A percentile compares a stretch with the other conserved stretches of the same genome.
Conservation (phyloP, 2,113 vertebrate species). For the Hylia prasina region DNA sequence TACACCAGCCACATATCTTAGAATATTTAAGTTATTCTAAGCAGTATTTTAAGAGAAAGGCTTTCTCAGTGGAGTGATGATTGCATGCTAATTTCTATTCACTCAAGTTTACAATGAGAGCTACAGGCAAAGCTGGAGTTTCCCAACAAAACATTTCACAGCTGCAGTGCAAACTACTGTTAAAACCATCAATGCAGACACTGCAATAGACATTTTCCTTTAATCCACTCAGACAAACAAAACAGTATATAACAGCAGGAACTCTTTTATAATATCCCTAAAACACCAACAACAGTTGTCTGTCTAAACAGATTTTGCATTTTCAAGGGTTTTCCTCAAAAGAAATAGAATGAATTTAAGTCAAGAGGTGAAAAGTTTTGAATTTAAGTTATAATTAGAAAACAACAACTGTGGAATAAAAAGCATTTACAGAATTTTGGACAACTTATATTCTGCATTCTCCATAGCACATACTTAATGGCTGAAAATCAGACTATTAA, state of each 20-base stretch:
- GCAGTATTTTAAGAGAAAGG: not conserved
- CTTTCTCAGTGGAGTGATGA: not conserved
- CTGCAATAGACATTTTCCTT: not conserved
- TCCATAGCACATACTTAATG: not conserved
- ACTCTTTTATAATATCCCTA: not conserved
- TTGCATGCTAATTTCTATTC: not conserved
- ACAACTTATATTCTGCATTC: not conserved
- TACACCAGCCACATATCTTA: not conserved
- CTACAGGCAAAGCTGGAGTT: not conserved
- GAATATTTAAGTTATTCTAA: not conserved
- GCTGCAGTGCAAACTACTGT: not conserved
- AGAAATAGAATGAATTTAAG: not conserved
- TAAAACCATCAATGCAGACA: not conserved
- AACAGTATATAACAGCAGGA: not conserved
- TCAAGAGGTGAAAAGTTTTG: not conserved
- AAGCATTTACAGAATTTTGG: not conserved
- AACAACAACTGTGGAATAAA: not conserved
- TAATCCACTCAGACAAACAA: not conserved
- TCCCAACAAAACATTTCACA: not conserved
- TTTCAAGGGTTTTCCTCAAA: not conserved
- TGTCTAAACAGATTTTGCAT: not conserved
- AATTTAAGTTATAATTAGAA: not conserved
- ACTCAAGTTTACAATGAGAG: not conserved
- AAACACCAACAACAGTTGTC: not conserved
- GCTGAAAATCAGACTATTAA: not conserved